These are phyloP conservation scores for Ginglymostoma cirratum DNA, from an alignment of 2,113 vertebrate species.

Conservation along the genomic window DNA sequence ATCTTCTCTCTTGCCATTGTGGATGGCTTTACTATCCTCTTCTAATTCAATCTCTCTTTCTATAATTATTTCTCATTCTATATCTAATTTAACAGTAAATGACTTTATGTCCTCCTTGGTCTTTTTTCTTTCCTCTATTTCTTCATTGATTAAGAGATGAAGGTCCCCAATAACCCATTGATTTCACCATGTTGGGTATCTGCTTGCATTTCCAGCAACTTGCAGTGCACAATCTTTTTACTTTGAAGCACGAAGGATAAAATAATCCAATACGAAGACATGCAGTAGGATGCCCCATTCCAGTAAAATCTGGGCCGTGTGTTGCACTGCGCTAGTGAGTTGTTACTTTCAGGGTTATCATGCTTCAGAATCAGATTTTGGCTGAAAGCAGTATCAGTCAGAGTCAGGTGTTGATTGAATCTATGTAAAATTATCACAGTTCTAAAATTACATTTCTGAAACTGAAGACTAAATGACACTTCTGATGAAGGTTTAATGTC, in stretches of 20 bases:
- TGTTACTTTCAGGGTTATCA: constrained; percentile 53
- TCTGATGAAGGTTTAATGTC: constrained; percentile 52
- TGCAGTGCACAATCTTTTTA: background rate
- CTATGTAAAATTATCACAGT: constrained; percentile 52
- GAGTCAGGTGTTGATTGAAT: constrained; percentile 48
- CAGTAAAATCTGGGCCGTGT: background rate
- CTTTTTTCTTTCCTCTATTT: background rate
- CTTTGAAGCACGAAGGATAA: background rate
- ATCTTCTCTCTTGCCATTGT: no score
- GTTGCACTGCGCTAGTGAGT: background rate
- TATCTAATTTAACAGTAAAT: background rate
- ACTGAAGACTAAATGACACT: constrained; percentile 52
- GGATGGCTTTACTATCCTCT: background rate
- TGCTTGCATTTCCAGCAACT: background rate
- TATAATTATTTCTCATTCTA: background rate
- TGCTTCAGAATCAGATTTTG: constrained; percentile 52
- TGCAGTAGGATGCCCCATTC: background rate
- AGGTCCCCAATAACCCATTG: background rate
- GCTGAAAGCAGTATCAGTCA: constrained; percentile 55
- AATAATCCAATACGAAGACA: background rate
- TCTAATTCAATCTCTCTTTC: constrained; percentile 38
- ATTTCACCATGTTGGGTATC: background rate
- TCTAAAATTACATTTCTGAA: constrained; percentile 54
- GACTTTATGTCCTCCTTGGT: background rate
- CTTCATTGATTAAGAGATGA: background rate